Base-by-base conservation (phyloP, 2,888 invertebrate species). In the Xestoiulus laeticollis region DNA sequence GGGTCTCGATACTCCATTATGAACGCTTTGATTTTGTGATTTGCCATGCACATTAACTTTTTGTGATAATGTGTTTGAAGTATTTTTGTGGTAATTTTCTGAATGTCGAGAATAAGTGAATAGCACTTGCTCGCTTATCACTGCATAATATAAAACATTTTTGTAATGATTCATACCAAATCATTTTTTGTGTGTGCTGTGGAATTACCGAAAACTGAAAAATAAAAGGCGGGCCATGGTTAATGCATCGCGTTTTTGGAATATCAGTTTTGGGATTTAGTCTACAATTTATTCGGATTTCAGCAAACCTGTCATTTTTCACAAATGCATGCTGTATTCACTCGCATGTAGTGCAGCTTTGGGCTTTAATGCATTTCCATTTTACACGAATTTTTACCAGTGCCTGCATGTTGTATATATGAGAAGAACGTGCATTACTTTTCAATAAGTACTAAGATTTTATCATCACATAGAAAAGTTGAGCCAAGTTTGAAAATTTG, bases 251-350 rank as follows among this genome's bases (percentile, higher is more conserved):
- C 26, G n/a, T 26, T 10, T 68, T n/a, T 10, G 26, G 22, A 68
- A 68, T 68, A 68, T n/a, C 68, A 68, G 68, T 26, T 68, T 26
- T 68, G 68, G 26, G 22, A 59, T 59, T 59, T 48, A 48, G 48
- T 48, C 48, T 48, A 48, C 48, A 14, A 48, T 48, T 48, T 48
- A 48, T 48, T 48, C 48, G 48, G 19, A 48, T 48, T 48, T 1
- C 38, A 38, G 48, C 14, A 48, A 48, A 48, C 48, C 19, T 16
- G 48, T 16, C 48, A 48, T 48, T 48, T 48, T 48, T 48, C 48
- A 16, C 10, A 19, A 19, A 48, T 16, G 19, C 19, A 48, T 48
- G 48, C 19, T 19, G 48, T 1, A 48, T 48, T 48, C 48, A 14
- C 48, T 14, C 16, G 48, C 48, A 19, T 48, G 16, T 48, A 48